phyloP scores from a whole-genome alignment of 2,113 vertebrate species.

The Probosciger aterrimus region DNA sequence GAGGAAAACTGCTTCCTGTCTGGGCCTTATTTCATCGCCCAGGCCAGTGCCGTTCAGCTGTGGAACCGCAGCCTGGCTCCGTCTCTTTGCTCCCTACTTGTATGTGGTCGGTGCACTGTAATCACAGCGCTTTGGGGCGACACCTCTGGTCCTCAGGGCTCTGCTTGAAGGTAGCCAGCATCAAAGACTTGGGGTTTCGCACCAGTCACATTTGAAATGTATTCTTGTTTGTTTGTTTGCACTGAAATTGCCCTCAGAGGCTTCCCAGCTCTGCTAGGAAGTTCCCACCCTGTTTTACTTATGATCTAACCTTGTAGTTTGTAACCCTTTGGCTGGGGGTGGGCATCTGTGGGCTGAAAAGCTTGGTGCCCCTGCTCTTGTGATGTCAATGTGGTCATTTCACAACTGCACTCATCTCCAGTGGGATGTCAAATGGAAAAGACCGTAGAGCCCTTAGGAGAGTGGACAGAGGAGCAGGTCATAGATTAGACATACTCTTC shows the following conservation, averaged over 20 bases:
- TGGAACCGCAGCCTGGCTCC: not conserved
- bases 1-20: slow-evolving; percentile 46
- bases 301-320: not conserved
- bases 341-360: not conserved
- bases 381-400: not conserved
- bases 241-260: not conserved
- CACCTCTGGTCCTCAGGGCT: not conserved
- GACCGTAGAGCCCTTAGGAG: not conserved
- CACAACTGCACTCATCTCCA: accelerated
- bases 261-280: not conserved
- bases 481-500: not conserved
- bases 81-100: not conserved
- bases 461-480: not conserved
- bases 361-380: not conserved
- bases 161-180: not conserved
- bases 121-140: accelerated
- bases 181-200: not conserved
- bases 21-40: slow-evolving; percentile 21
- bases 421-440: not conserved
- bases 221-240: not conserved
- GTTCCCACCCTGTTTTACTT: slow-evolving; percentile 53
- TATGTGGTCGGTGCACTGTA: not conserved
- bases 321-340: not conserved
- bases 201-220: not conserved
- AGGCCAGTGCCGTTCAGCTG: not conserved